Evolutionary conservation across 2,113 vertebrate genomes (phyloP).

Genomic region (Tyto alba): DNA sequence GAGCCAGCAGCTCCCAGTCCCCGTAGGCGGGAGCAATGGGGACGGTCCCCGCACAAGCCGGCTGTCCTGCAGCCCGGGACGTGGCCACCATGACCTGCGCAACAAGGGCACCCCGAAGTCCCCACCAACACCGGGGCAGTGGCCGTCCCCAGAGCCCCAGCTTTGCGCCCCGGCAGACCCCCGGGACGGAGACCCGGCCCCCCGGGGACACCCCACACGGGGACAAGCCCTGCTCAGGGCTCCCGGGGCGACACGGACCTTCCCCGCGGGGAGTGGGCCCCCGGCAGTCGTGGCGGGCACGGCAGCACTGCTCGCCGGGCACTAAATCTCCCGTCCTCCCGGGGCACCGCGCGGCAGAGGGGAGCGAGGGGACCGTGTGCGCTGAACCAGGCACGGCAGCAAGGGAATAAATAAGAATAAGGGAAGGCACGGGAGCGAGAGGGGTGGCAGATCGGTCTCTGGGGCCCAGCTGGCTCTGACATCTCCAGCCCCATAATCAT

Average conservation of each 20-base stretch:
- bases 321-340: not conserved
- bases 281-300: not conserved
- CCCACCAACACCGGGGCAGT: accelerated
- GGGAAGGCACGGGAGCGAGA: not conserved
- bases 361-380: not conserved
- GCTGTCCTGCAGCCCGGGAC: not conserved
- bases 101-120: not conserved
- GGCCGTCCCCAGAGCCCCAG: accelerated
- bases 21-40: accelerated
- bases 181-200: accelerated
- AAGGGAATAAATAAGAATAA: not conserved
- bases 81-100: accelerated
- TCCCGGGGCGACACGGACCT: not conserved
- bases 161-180: not conserved
- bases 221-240: no score
- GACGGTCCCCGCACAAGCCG: not conserved
- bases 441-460: not conserved
- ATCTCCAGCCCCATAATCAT: not conserved
- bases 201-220: no score
- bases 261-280: not conserved
- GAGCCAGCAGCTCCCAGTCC: not conserved
- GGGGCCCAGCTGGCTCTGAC: not conserved
- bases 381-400: not conserved
- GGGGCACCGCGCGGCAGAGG: not conserved
- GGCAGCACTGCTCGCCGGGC: not conserved